phyloP scores from a whole-genome alignment of 1,140 invertebrate species.

The Acromyrmex echinatior region DNA sequence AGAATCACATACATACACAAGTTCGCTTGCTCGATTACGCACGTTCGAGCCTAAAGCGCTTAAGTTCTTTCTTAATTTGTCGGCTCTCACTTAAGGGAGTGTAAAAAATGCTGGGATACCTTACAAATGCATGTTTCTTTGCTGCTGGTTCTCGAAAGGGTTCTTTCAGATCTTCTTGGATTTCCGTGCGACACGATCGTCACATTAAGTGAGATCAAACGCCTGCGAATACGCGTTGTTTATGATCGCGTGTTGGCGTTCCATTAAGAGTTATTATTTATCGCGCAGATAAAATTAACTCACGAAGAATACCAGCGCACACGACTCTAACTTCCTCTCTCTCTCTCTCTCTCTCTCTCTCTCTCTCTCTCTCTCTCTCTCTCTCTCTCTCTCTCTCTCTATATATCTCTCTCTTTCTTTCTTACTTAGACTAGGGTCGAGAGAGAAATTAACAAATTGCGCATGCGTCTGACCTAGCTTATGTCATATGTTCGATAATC shows the following conservation, averaged over 20 bases:
- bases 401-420: not conserved
- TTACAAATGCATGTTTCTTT: conserved; percentile 3
- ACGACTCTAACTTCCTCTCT: not conserved
- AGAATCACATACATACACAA: conserved; percentile 31
- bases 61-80: conserved; percentile 47
- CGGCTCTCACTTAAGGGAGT: conserved; percentile 25
- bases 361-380: not conserved
- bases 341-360: not conserved
- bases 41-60: conserved; percentile 53
- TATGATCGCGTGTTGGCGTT: conserved; percentile 51
- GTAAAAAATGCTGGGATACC: conserved; percentile 3
- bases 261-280: conserved; percentile 75
- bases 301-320: not conserved
- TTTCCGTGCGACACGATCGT: conserved; percentile 70
- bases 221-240: conserved; percentile 58
- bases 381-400: not conserved
- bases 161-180: conserved; percentile 67
- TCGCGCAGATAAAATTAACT: conserved; percentile 65
- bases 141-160: conserved; percentile 58
- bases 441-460: conserved; percentile 7
- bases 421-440: not conserved
- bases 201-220: conserved; percentile 73
- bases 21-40: conserved; percentile 7
- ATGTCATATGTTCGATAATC: conserved; percentile 36
- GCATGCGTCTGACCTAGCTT: conserved; percentile 19